A percentile compares a stretch with the other conserved stretches of the same genome.
Evolutionary conservation across 2,888 invertebrate genomes (phyloP).

Genomic region (Plebejus anna): DNA sequence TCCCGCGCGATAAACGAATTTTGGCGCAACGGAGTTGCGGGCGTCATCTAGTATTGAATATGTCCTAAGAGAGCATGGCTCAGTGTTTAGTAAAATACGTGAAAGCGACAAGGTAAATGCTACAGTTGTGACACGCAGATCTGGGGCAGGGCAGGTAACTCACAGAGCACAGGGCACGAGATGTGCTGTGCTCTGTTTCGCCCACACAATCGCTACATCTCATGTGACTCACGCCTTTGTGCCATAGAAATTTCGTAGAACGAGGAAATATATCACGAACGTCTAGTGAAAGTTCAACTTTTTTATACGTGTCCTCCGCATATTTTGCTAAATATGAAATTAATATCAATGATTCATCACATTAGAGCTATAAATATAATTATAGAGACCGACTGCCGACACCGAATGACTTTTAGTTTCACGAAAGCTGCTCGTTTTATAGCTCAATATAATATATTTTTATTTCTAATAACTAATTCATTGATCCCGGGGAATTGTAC

Average conservation of each 20-base stretch:
- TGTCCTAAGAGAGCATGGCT: background rate
- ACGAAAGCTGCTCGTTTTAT: background rate
- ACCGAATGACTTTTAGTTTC: background rate
- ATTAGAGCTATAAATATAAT: background rate
- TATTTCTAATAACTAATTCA: background rate
- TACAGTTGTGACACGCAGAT: conserved; percentile 54
- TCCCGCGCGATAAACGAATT: no score
- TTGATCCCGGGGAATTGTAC: background rate
- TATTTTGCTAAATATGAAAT: conserved; percentile 3
- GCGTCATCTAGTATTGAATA: background rate
- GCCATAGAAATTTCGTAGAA: conserved; percentile 3
- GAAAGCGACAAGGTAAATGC: conserved; percentile 36
- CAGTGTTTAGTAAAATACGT: background rate
- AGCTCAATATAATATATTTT: background rate
- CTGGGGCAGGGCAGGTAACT: conserved; percentile 57
- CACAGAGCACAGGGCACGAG: conserved; percentile 43
- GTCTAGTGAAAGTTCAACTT: conserved; percentile 4
- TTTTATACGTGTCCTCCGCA: background rate
- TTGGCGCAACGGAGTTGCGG: no score
- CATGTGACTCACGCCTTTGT: conserved; percentile 27
- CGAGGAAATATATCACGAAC: background rate
- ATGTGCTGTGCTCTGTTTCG: conserved; percentile 68
- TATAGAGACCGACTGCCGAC: background rate
- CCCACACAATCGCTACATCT: conserved; percentile 34
- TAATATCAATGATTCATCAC: conserved; percentile 13